phyloP scores from a whole-genome alignment of 2,113 vertebrate genomes.

The Colius striatus region DNA sequence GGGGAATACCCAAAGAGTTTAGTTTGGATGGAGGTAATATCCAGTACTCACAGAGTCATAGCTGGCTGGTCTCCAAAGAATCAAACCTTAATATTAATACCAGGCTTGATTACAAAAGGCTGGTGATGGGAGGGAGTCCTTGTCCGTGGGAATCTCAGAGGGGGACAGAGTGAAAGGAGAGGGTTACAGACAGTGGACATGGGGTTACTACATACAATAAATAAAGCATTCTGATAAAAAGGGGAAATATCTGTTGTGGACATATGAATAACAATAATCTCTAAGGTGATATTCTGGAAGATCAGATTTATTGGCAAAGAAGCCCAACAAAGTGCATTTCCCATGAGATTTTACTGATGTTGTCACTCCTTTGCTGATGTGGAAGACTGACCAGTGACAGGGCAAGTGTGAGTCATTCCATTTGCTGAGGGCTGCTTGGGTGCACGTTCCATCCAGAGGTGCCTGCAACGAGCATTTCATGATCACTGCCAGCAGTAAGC shows the following conservation, averaged over 20 bases:
- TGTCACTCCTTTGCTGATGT: not conserved
- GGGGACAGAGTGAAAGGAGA: not conserved
- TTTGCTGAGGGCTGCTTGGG: not conserved
- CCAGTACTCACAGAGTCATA: not conserved
- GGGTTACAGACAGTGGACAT: fast-evolving
- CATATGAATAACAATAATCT: not conserved
- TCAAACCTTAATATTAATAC: not conserved
- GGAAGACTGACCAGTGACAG: fast-evolving
- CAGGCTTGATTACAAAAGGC: not conserved
- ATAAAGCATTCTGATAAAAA: not conserved
- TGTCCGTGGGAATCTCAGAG: not conserved
- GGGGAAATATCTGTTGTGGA: not conserved
- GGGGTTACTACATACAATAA: fast-evolving
- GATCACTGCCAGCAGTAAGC: not conserved
- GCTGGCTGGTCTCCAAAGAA: not conserved
- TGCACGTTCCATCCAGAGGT: not conserved
- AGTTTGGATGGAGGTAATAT: not conserved
- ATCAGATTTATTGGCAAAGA: not conserved
- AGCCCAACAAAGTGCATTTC: fast-evolving
- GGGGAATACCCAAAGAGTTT: not conserved
- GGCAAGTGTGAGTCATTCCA: not conserved
- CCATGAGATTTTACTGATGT: fast-evolving
- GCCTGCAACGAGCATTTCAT: not conserved
- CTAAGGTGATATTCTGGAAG: not conserved
- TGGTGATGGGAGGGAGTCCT: not conserved